Percentiles rank a stretch among this genome's conserved stretches.
Conservation (phyloP, 2,113 vertebrate species). For the Megaptera novaeangliae region DNA sequence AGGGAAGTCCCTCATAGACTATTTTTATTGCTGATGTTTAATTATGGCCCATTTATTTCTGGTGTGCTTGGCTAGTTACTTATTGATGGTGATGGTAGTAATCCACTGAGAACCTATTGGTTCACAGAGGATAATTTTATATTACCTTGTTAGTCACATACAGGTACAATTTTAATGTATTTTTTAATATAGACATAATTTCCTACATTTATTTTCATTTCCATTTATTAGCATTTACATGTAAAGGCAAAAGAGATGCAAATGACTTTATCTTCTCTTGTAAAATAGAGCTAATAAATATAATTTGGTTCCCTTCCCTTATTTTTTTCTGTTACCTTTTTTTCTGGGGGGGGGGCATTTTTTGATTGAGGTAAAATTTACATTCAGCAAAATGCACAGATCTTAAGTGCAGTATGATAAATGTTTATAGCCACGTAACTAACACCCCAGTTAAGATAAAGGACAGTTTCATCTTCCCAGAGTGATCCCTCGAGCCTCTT, state of each 20-base stretch:
- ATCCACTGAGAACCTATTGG: constrained; percentile 65
- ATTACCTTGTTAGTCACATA: constrained; percentile 73
- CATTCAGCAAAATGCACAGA: not conserved
- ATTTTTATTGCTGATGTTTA: constrained; percentile 69
- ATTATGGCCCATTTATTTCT: constrained; percentile 71
- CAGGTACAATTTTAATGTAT: constrained; percentile 46
- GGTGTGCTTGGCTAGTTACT: constrained; percentile 67
- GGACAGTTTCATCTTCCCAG: not conserved
- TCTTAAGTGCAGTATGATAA: not conserved
- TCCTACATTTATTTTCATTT: constrained; percentile 37
- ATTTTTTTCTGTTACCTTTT: not conserved
- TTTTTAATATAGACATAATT: constrained; percentile 47
- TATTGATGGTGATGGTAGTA: constrained; percentile 67
- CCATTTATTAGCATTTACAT: constrained; percentile 37
- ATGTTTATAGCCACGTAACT: not conserved
- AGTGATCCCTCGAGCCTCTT: not conserved
- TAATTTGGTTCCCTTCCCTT: not conserved
- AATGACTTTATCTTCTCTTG: constrained; percentile 32
- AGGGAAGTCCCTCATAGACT: not conserved
- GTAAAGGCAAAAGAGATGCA: constrained; percentile 16
- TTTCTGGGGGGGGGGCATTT: not conserved
- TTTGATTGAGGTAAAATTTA: not conserved
- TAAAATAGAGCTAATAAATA: constrained; percentile 31
- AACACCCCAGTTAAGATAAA: not conserved
- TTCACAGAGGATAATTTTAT: constrained; percentile 75